A percentile compares a stretch with the other conserved stretches of the same genome.
phyloP scores from a whole-genome alignment of 1,140 invertebrate species.

The Arion vulgaris region DNA sequence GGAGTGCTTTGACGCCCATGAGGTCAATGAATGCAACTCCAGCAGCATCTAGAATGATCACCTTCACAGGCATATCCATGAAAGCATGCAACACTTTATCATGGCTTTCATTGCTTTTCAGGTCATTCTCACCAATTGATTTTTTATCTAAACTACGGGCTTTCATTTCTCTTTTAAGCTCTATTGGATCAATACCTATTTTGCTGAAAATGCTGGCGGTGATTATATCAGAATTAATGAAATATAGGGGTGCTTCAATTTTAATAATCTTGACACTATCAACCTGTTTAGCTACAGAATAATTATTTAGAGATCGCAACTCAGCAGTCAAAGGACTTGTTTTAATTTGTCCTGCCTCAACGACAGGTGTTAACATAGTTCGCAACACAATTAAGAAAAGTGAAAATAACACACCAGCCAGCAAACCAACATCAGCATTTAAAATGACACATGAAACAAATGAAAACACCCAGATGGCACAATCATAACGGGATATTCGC shows the following conservation, averaged over 20 bases:
- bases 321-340: not conserved
- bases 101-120: not conserved
- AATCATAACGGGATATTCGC: constrained; percentile 71
- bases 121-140: not conserved
- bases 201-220: constrained; percentile 43
- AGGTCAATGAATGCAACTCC: constrained; percentile 49
- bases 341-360: constrained; percentile 33
- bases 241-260: constrained; percentile 49
- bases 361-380: constrained; percentile 44
- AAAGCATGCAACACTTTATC: not conserved
- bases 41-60: constrained; percentile 41
- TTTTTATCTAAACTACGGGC: not conserved
- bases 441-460: constrained; percentile 84
- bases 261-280: constrained; percentile 32
- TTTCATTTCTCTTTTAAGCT: constrained; percentile 38
- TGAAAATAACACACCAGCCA: constrained; percentile 81
- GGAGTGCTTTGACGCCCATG: constrained; percentile 49
- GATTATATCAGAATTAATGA: constrained; percentile 53
- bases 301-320: constrained; percentile 31
- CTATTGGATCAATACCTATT: constrained; percentile 45
- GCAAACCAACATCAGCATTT: constrained; percentile 87
- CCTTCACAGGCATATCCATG: not conserved
- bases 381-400: constrained; percentile 78
- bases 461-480: constrained; percentile 84
- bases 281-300: not conserved